These are phyloP conservation scores for Percopsis transmontana DNA, from an alignment of 2,113 vertebrate species.

Conservation along the genomic window DNA sequence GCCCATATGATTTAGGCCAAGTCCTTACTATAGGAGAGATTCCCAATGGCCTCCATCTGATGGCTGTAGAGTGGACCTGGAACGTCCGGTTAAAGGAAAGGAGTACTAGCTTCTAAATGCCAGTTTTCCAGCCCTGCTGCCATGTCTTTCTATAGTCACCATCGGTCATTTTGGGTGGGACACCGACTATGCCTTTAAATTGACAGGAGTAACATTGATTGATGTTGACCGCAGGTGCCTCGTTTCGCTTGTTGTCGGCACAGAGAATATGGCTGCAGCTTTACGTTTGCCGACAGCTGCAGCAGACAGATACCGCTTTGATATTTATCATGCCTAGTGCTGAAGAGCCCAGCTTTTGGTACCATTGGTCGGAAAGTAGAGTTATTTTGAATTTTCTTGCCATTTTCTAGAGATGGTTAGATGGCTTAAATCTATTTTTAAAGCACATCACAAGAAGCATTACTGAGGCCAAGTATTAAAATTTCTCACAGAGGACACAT, in stretches of 20 bases:
- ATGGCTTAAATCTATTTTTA: background rate
- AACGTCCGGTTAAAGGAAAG: background rate
- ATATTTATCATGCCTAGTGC: background rate
- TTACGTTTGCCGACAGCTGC: background rate
- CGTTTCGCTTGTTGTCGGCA: background rate
- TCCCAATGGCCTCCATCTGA: background rate
- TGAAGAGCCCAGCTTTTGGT: background rate
- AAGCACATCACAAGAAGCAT: background rate
- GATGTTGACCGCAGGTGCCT: background rate
- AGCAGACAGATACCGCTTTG: background rate
- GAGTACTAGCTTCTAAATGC: background rate
- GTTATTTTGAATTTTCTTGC: no score
- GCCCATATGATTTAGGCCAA: background rate
- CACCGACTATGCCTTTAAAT: background rate
- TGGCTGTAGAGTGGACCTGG: background rate
- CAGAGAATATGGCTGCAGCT: background rate
- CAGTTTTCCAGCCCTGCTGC: background rate
- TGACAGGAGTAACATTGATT: background rate
- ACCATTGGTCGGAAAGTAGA: background rate
- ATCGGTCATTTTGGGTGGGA: background rate
- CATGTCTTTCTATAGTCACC: background rate
- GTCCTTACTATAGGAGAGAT: background rate
- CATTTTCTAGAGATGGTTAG: background rate
- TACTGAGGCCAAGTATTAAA: background rate
- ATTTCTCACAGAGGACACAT: background rate